Base-by-base conservation (phyloP, 37 sponge, comb jelly and placozoan genomes). In the Corticium candelabrum region DNA sequence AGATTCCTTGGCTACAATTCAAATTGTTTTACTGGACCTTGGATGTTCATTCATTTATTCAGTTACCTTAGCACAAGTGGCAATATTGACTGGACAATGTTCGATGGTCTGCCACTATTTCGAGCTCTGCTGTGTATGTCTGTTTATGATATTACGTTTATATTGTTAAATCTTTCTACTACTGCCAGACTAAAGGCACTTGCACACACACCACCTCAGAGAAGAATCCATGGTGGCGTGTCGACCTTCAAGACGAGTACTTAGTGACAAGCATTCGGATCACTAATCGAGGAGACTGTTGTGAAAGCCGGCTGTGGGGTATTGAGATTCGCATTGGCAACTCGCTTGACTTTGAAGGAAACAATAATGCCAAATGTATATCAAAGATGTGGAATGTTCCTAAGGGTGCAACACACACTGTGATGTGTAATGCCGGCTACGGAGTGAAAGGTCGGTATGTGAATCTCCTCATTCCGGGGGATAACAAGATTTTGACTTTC, bases 161-260 rank as follows among this genome's bases (percentile, higher is more conserved):
- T n/a, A n/a, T n/a, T n/a, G n/a, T n/a, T n/a, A n/a, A n/a, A n/a
- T n/a, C n/a, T n/a, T n/a, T n/a, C n/a, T n/a, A n/a, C n/a, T n/a
- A n/a, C n/a, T n/a, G 62, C 21, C 21, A 50, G 62, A 21, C 15
- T 50, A 50, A 11, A 27, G 62, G 62, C 21, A 50, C 62, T 50
- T 50, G 62, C 62, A 50, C 62, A 21, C 62, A 50, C 62, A 50
- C 62, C 11, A 50, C 11, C 62, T 11, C 62, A 11, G 62, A 50
- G 62, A 50, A 50, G 62, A 50, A 50, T 50, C 62, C 62, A 27
- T 50, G 62, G 62, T 50, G 62, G 62, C 62, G 62, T 21, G 62
- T 50, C 21, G 62, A 50, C 62, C 62, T 50, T 11, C 62, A 27
- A 27, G 62, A 50, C 11, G 62, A 50, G 21, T 21, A 21, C 11